phyloP scores from a whole-genome alignment of 2,888 invertebrate species.

The Tolmerus cingulatus region DNA sequence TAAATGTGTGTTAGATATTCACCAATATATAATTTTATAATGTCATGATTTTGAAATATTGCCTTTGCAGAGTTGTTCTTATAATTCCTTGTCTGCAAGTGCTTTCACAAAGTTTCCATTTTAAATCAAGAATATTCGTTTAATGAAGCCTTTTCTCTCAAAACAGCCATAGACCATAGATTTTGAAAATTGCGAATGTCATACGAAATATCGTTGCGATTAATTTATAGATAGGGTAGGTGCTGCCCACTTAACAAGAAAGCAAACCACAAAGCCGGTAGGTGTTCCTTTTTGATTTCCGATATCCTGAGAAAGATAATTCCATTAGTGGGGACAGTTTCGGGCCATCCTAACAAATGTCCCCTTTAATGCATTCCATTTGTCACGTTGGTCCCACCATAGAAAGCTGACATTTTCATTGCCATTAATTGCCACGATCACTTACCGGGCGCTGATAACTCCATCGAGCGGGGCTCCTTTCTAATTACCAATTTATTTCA shows the following conservation, averaged over 20 bases:
- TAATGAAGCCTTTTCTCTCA: neutral
- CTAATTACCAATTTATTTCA: neutral
- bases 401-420: neutral
- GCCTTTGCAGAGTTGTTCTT: no score
- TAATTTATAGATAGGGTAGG: neutral
- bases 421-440: neutral
- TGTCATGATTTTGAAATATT: no score
- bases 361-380: neutral
- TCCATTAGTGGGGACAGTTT: neutral
- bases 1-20: no score
- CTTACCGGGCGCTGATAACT: neutral
- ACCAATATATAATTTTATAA: no score
- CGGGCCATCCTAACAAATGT: neutral
- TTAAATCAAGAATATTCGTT: neutral
- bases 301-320: neutral
- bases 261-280: neutral
- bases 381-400: neutral
- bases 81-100: neutral
- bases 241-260: neutral
- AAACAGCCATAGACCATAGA: neutral
- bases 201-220: neutral
- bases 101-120: neutral
- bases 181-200: neutral
- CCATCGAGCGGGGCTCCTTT: neutral
- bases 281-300: neutral